Evolutionary conservation across 92 coral and sea anemone species (phyloP).

Genomic region (Palythoa caribaeorum): DNA sequence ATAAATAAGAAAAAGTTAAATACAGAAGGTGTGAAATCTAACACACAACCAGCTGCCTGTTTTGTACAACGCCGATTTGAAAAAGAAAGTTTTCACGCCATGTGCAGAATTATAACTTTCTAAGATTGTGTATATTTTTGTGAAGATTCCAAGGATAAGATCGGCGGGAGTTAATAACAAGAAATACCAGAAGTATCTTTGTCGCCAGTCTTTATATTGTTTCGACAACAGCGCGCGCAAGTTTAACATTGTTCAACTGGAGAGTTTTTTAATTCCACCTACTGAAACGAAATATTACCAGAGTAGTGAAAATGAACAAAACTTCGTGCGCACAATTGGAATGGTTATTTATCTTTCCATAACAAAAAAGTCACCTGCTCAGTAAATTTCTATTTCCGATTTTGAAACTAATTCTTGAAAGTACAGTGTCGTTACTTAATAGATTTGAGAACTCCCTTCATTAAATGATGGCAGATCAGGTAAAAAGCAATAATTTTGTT

Average conservation of each 20-base stretch:
- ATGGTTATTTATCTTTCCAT: slow-evolving; percentile 33
- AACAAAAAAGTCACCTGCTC: slow-evolving; percentile 36
- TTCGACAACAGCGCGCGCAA: not conserved
- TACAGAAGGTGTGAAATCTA: slow-evolving; percentile 20
- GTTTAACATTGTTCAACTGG: not conserved
- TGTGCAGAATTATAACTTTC: slow-evolving; percentile 10
- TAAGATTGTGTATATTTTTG: slow-evolving; percentile 17
- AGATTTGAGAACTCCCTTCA: slow-evolving; percentile 26
- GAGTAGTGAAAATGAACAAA: not conserved
- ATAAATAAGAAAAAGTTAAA: slow-evolving; percentile 13
- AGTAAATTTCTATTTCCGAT: slow-evolving; percentile 41
- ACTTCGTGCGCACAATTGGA: not conserved
- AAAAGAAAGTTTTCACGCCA: not conserved
- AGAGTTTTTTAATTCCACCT: not conserved
- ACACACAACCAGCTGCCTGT: not conserved
- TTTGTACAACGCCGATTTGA: not conserved
- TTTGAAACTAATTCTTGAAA: slow-evolving; percentile 36
- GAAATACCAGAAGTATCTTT: not conserved
- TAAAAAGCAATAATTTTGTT: slow-evolving; percentile 21
- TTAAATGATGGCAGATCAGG: slow-evolving; percentile 44
- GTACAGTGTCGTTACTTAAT: slow-evolving; percentile 41
- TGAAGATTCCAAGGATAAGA: slow-evolving; percentile 8
- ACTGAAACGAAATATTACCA: not conserved
- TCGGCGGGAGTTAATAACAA: slow-evolving; percentile 10
- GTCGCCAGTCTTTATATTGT: not conserved